Evolutionary conservation across 2,888 invertebrate genomes (phyloP).

Genomic region (Parelbella ahira): DNA sequence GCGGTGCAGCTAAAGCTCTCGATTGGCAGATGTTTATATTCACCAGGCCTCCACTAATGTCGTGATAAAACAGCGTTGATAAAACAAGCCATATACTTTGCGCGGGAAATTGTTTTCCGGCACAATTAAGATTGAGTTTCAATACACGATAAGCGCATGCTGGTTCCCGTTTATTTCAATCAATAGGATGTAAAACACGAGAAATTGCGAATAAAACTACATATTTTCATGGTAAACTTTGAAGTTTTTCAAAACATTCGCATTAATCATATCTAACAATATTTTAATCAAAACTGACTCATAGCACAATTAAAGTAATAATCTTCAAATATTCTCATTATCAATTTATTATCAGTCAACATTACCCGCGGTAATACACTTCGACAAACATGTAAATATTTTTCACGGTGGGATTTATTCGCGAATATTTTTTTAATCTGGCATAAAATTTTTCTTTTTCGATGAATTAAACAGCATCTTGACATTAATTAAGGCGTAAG

Average conservation of each 20-base stretch:
- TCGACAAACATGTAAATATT: too few relatives aligned
- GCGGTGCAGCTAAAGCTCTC: slow-evolving; percentile 34
- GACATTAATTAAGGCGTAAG: slow-evolving; percentile 30
- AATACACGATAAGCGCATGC: slow-evolving; percentile 55
- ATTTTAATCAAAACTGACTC: too few relatives aligned
- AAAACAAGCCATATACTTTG: slow-evolving; percentile 50
- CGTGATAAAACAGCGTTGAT: slow-evolving; percentile 57
- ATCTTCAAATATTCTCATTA: too few relatives aligned
- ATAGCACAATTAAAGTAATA: too few relatives aligned
- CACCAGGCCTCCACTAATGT: slow-evolving; percentile 41
- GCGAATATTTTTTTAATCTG: too few relatives aligned
- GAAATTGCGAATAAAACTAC: slow-evolving; percentile 35
- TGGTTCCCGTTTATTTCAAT: slow-evolving; percentile 34
- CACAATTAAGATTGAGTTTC: slow-evolving; percentile 71
- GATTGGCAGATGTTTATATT: slow-evolving; percentile 55
- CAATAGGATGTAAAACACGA: slow-evolving; percentile 42
- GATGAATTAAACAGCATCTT: slow-evolving; percentile 19
- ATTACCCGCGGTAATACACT: too few relatives aligned
- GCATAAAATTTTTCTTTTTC: neutral
- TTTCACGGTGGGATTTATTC: too few relatives aligned
- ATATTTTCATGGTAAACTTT: slow-evolving; percentile 34
- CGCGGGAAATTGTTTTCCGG: slow-evolving; percentile 69
- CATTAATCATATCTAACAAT: too few relatives aligned
- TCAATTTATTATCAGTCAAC: too few relatives aligned
- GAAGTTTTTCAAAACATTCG: too few relatives aligned